Base-by-base conservation (phyloP, 2,888 invertebrate genomes). In the Ditula angustiorana region DNA sequence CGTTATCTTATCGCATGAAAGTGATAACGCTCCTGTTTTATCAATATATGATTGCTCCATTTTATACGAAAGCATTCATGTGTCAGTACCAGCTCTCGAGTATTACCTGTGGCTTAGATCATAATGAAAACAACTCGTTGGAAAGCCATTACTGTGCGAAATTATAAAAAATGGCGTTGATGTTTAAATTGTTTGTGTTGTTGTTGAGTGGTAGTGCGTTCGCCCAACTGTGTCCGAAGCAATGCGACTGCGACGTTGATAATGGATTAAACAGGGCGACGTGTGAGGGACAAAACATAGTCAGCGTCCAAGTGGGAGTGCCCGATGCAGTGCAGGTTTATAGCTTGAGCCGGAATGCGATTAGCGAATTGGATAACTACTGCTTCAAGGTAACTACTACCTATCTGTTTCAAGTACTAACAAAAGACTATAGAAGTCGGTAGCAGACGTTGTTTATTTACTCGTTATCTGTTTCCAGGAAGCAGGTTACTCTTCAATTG, bases 341-440 rank as follows among this genome's bases (percentile, higher is more conserved):
- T 68, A 94, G 94, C 80, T 83, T 95, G 68, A 94, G 94, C 71
- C 89, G 93, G 69, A 95, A 95, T 83, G 93, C 90, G 73, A 95
- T 95, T 69, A 94, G 93, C 71, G 93, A 93, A 71, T 80, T 95
- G 76, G 94, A 94, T 65, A 94, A 94, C 76, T 92, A 90, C 74
- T 93, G 94, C 80, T 95, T 95, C 78, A 86, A 92, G 92, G 95
- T 95, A 83, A 86, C 73, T 66, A 13, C 3, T 7, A 23, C 5
- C 10, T 26, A 44, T 2, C 24, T n/a, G n/a, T n/a, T n/a, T n/a
- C n/a, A n/a, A n/a, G n/a, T n/a, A n/a, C n/a, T n/a, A n/a, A 30
- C 5, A 5, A 4, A 23, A 46, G 3, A 4, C n/a, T n/a, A 1
- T 2, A 23, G 7, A 1, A 46, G 24, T 46, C 49, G 16, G 13